Evolutionary conservation across 2,797 vertebrate species (phyloP).

Genomic region (Manis javanica): DNA sequence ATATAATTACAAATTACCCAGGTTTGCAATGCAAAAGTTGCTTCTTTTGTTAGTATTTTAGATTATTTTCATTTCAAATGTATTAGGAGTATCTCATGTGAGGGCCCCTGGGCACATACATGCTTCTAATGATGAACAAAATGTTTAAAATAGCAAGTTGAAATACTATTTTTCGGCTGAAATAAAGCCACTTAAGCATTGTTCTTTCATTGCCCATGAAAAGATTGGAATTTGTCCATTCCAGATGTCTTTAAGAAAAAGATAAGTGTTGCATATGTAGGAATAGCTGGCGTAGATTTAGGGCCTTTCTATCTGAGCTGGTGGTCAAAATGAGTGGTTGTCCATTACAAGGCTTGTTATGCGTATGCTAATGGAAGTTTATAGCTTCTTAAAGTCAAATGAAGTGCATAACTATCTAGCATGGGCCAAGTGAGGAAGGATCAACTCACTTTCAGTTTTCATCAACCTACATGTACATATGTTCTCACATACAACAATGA

Average conservation of each 20-base stretch:
- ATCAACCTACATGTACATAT: background rate
- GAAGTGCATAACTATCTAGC: background rate
- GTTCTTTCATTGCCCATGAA: background rate
- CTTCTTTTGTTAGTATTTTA: conserved; percentile 4
- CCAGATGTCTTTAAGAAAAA: background rate
- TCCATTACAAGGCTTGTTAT: background rate
- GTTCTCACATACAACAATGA: background rate
- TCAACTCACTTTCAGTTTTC: background rate
- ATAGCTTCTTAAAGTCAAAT: background rate
- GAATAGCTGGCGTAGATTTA: background rate
- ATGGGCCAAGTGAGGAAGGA: background rate
- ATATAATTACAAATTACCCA: background rate
- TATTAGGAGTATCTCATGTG: background rate
- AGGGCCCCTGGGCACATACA: background rate
- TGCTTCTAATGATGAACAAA: background rate
- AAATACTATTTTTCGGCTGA: background rate
- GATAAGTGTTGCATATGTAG: background rate
- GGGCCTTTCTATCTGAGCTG: background rate
- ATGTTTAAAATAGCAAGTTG: background rate
- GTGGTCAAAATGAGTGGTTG: background rate
- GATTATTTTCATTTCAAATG: conserved; percentile 27
- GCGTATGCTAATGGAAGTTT: background rate
- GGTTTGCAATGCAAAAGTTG: conserved; percentile 2
- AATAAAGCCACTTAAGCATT: background rate
- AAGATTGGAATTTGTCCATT: background rate